phyloP scores from a whole-genome alignment of 1,140 invertebrate species.

The Grapholita molesta region DNA sequence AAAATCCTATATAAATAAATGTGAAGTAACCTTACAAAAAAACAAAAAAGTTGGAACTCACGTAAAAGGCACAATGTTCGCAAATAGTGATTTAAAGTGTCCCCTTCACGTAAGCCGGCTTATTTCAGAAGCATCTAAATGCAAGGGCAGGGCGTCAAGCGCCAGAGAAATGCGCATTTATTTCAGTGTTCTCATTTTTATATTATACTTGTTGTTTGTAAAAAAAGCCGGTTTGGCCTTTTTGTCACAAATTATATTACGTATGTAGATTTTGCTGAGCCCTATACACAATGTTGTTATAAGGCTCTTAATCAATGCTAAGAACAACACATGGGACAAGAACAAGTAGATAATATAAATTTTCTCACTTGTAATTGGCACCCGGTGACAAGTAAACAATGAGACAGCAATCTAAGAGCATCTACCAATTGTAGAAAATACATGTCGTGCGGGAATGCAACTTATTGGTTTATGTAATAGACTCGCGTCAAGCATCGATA shows the following conservation, averaged over 20 bases:
- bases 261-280: background rate
- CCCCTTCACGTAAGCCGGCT: background rate
- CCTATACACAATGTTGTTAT: background rate
- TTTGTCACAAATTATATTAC: background rate
- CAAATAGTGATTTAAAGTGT: slow-evolving; percentile 15
- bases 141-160: slow-evolving; percentile 12
- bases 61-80: slow-evolving; percentile 26
- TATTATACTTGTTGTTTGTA: background rate
- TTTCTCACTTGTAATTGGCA: background rate
- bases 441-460: background rate
- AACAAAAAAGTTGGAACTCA: slow-evolving; percentile 25
- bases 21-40: too few species aligned
- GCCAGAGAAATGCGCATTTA: background rate
- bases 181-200: background rate
- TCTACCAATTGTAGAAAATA: background rate
- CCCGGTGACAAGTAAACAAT: background rate
- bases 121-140: slow-evolving; percentile 10
- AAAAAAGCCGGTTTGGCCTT: background rate
- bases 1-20: too few species aligned
- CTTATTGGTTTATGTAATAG: background rate
- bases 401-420: background rate
- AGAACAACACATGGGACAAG: background rate
- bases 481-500: background rate
- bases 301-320: background rate
- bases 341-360: background rate